These are phyloP conservation scores for Nematolebias whitei DNA, from an alignment of 2,113 vertebrate species.

Conservation along the genomic window DNA sequence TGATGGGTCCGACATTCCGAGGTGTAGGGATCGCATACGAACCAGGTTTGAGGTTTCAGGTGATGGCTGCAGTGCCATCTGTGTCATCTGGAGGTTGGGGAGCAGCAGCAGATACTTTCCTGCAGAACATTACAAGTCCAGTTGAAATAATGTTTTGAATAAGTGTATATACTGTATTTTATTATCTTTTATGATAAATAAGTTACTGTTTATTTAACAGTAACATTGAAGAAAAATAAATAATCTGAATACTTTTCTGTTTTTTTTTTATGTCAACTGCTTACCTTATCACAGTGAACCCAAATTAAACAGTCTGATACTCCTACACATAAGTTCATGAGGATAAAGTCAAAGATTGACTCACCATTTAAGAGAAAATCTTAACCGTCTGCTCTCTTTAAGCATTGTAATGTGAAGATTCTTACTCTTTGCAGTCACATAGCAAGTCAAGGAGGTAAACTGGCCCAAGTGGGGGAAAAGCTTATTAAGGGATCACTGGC, in stretches of 20 bases:
- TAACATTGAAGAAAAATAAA: too few relatives aligned
- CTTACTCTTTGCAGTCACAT: neutral
- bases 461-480: neutral
- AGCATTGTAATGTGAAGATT: conserved; percentile 4
- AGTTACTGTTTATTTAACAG: too few relatives aligned
- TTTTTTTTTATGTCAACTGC: too few relatives aligned
- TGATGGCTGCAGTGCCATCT: conserved; percentile 61
- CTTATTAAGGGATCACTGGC: conserved; percentile 53
- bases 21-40: conserved; percentile 88
- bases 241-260: too few relatives aligned
- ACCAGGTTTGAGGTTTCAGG: conserved; percentile 89
- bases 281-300: too few relatives aligned
- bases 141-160: neutral
- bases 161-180: too few relatives aligned
- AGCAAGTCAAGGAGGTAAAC: conserved; percentile 36
- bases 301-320: neutral
- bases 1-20: conserved; percentile 93
- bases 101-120: conserved; percentile 91
- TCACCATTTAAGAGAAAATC: conserved; percentile 12
- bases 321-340: neutral
- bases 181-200: too few relatives aligned
- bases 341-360: neutral
- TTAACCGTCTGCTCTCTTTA: conserved; percentile 11
- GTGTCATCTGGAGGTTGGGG: conserved; percentile 75
- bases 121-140: conserved; percentile 59